Evolutionary conservation across 2,113 vertebrate genomes (phyloP).

Genomic region (Pollimyrus isidori): DNA sequence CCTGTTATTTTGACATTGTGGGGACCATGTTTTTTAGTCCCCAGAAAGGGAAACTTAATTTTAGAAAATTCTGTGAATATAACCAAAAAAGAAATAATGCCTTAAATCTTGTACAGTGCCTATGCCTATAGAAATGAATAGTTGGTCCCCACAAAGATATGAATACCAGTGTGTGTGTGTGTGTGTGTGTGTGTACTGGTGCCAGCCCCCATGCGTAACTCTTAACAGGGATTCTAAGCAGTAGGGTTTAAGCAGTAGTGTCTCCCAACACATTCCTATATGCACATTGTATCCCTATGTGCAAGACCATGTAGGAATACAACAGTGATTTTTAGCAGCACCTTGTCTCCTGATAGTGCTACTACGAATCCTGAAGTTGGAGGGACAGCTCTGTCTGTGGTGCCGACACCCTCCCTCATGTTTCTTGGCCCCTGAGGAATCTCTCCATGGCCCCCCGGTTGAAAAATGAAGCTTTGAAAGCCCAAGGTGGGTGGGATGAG

Average conservation of each 20-base stretch:
- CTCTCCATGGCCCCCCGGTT: not conserved
- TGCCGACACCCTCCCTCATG: not conserved
- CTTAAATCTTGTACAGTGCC: too few species aligned
- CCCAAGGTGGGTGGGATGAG: not conserved
- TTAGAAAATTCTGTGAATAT: too few species aligned
- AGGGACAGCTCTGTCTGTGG: not conserved
- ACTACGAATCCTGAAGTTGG: not conserved
- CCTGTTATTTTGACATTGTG: too few species aligned
- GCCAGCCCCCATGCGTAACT: not conserved
- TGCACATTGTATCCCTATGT: not conserved
- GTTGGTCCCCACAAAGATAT: too few species aligned
- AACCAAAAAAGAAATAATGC: too few species aligned
- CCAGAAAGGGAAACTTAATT: too few species aligned
- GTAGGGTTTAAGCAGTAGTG: not conserved
- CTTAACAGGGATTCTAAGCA: not conserved
- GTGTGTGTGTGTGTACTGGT: too few species aligned
- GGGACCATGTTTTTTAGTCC: too few species aligned
- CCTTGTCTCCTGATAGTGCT: not conserved
- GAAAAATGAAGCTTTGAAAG: not conserved
- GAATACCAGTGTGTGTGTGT: too few species aligned
- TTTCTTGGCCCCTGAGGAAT: not conserved
- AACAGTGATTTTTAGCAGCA: not conserved
- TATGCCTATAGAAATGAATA: too few species aligned
- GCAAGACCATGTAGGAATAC: not conserved
- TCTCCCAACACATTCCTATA: not conserved